These are phyloP conservation scores for Lasioglossum calceatum DNA, from an alignment of 2,888 invertebrate genomes.

Conservation along the genomic window DNA sequence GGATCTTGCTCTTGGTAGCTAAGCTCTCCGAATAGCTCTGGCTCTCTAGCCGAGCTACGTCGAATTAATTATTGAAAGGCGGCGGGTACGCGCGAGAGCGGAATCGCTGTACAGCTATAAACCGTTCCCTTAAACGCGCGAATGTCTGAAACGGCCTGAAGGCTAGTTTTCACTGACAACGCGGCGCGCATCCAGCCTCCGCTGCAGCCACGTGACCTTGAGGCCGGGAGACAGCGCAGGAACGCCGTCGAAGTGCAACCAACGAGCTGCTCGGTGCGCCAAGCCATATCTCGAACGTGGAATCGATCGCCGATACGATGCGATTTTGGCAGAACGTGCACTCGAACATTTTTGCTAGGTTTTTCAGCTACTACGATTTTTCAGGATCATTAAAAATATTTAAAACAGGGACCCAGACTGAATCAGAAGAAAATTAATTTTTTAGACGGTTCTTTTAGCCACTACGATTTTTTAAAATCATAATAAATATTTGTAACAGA, in stretches of 20 bases:
- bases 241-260: neutral
- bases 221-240: constrained; percentile 1
- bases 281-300: constrained; percentile 26
- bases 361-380: too few species aligned
- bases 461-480: too few species aligned
- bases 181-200: constrained; percentile 33
- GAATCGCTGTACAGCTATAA: neutral
- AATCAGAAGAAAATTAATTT: too few species aligned
- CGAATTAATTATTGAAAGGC: constrained; percentile 41
- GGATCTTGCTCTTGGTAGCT: neutral
- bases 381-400: too few species aligned
- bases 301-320: constrained; percentile 18
- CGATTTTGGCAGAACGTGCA: neutral
- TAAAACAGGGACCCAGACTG: too few species aligned
- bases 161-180: constrained; percentile 49
- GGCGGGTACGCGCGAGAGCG: neutral
- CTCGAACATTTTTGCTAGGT: fast-evolving
- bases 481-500: too few species aligned
- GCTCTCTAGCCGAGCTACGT: neutral
- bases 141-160: constrained; percentile 24
- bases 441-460: too few species aligned
- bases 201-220: constrained; percentile 39
- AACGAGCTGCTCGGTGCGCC: neutral
- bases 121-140: constrained; percentile 36
- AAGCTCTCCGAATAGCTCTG: neutral